These are phyloP conservation scores for Limnodromus scolopaceus DNA, from an alignment of 2,797 vertebrate genomes.

Conservation along the genomic window DNA sequence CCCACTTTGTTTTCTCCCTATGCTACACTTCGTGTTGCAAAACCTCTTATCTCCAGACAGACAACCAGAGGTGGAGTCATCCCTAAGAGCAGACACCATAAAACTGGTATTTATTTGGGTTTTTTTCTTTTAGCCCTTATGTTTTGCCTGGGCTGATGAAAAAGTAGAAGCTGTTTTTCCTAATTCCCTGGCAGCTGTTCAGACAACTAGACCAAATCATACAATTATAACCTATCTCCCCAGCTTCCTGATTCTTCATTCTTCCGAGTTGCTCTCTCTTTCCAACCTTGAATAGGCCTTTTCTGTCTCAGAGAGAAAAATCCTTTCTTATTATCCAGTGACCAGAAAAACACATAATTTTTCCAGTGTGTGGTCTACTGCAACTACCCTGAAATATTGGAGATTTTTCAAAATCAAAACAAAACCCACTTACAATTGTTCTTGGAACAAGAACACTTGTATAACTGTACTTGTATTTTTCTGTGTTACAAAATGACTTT, in stretches of 20 bases:
- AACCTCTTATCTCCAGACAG: neutral
- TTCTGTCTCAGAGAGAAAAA: constrained; percentile 53
- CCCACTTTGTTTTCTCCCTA: neutral
- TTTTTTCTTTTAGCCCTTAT: neutral
- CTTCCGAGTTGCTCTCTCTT: neutral
- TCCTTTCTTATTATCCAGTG: constrained; percentile 47
- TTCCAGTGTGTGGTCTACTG: constrained; percentile 70
- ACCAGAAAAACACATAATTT: constrained; percentile 55
- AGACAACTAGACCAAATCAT: neutral
- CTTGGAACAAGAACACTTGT: constrained; percentile 64
- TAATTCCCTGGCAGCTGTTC: constrained; percentile 32
- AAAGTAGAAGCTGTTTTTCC: neutral
- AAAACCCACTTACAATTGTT: constrained; percentile 70
- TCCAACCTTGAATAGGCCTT: constrained; percentile 42
- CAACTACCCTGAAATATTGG: constrained; percentile 57
- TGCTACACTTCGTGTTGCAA: neutral
- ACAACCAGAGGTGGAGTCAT: neutral
- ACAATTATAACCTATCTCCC: neutral
- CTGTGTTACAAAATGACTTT: constrained; percentile 55
- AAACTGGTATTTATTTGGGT: neutral
- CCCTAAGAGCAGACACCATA: neutral
- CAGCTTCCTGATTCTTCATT: constrained; percentile 45
- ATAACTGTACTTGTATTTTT: constrained; percentile 61
- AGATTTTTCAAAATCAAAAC: constrained; percentile 67
- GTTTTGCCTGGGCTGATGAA: neutral